Evolutionary conservation across 1,140 invertebrate species (phyloP).

Genomic region (Drosophila sp.): DNA sequence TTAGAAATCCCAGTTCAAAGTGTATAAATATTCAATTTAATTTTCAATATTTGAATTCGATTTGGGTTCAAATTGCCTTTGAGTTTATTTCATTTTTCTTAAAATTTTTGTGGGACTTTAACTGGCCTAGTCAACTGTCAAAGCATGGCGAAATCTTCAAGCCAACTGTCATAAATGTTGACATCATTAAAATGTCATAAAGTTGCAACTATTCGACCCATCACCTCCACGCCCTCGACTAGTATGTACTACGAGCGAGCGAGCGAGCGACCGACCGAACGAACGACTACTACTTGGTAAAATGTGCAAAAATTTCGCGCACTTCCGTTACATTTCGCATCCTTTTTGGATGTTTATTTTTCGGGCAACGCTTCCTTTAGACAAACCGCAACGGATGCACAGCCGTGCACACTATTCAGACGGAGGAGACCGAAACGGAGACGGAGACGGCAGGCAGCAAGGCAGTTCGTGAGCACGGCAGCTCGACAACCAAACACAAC

Average conservation of each 20-base stretch:
- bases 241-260: neutral
- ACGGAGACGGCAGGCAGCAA: neutral
- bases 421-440: neutral
- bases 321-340: slow-evolving; percentile 77
- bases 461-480: too few relatives aligned
- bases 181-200: slow-evolving; percentile 78
- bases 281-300: slow-evolving; percentile 33
- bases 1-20: slow-evolving; percentile 7
- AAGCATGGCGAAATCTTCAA: slow-evolving; percentile 62
- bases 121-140: slow-evolving; percentile 42
- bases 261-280: neutral
- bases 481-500: slow-evolving; percentile 6
- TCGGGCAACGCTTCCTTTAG: slow-evolving; percentile 60
- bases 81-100: neutral
- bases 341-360: slow-evolving; percentile 70
- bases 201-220: slow-evolving; percentile 37
- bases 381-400: slow-evolving; percentile 72
- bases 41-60: neutral
- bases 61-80: neutral
- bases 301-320: slow-evolving; percentile 74
- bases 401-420: slow-evolving; percentile 30
- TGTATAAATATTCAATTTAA: neutral
- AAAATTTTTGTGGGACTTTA: slow-evolving; percentile 34
- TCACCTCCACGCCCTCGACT: neutral
- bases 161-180: slow-evolving; percentile 71